Evolutionary conservation across 2,797 vertebrate species (phyloP).

Genomic region (Alcedo atthis): DNA sequence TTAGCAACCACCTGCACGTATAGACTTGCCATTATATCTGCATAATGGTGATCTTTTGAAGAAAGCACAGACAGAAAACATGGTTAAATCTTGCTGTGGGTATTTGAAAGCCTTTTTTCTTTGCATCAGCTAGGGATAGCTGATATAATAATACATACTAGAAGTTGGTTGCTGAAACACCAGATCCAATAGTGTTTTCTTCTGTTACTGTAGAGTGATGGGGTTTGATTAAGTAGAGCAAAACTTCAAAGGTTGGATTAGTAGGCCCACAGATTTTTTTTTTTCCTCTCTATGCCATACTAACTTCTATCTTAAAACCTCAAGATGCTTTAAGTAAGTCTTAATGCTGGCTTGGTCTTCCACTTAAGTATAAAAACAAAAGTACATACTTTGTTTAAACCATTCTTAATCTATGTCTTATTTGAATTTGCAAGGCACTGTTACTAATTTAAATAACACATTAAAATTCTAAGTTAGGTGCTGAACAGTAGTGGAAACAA

Average conservation of each 20-base stretch:
- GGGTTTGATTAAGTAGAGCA: not conserved
- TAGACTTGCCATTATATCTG: not conserved
- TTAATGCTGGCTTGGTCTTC: not conserved
- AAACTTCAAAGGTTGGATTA: not conserved
- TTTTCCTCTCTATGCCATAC: too few relatives aligned
- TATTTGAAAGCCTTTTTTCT: not conserved
- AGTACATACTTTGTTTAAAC: not conserved
- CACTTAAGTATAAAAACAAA: not conserved
- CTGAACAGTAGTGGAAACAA: not conserved
- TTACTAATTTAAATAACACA: not conserved
- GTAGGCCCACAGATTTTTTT: not conserved
- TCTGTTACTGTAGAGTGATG: not conserved
- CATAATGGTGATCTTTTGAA: not conserved
- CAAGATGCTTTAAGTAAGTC: not conserved
- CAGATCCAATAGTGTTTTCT: not conserved
- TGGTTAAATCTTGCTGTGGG: not conserved
- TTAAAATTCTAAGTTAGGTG: not conserved
- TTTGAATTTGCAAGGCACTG: not conserved
- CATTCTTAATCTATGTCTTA: not conserved
- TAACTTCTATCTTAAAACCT: not conserved
- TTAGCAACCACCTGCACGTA: not conserved
- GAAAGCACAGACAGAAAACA: not conserved
- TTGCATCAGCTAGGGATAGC: not conserved
- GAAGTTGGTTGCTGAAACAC: not conserved
- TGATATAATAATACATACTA: not conserved